Evolutionary conservation across 2,888 invertebrate genomes (phyloP), one percentile per base, ranked within the genome.

Genomic region (Cheilosia urbana): DNA sequence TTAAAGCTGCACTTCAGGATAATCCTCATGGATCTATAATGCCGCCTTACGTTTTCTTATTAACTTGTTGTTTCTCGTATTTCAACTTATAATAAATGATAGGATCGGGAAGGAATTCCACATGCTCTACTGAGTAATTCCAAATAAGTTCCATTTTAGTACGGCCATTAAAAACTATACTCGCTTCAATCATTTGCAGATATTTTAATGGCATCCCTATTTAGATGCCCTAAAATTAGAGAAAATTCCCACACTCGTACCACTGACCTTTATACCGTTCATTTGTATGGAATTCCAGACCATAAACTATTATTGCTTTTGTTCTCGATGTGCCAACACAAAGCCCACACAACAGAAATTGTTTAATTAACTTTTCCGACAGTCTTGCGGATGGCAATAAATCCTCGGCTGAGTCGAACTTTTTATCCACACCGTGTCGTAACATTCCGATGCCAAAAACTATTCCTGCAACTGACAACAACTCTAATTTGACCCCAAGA

Each of bases 291-390:
- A 37, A 65, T 37, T 27, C 42, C 40, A 27, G 15, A 2, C 27
- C 19, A 71, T 69, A 57, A 78, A 71, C 11, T 19, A 62, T 72
- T 72, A 40, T 42, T 42, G n/a, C 27, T 9, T 24, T 60, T 45
- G 68, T 68, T 40, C 21, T 60, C 42, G 45, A 53, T 66, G 68
- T 58, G 42, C 42, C 51, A 40, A 42, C 15, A 51, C 37, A 27
- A 63, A 71, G 57, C 34, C 30, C 24, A 19, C 24, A 19, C 21
- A 24, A 0, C 13, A 51, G n/a, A 51, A 15, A 51, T 1, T 51
- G 24, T 72, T 42, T 76, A 80, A 84, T 84, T 84, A 84, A 80
- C 84, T 84, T 80, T 75, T 51, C 57, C 49, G n/a, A 4, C 17
- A 40, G 45, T 21, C 37, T 49, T 72, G 47, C 51, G 51, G 57